Conservation (phyloP, 2,888 invertebrate genomes). For the Caenorhabditis parvicauda region DNA sequence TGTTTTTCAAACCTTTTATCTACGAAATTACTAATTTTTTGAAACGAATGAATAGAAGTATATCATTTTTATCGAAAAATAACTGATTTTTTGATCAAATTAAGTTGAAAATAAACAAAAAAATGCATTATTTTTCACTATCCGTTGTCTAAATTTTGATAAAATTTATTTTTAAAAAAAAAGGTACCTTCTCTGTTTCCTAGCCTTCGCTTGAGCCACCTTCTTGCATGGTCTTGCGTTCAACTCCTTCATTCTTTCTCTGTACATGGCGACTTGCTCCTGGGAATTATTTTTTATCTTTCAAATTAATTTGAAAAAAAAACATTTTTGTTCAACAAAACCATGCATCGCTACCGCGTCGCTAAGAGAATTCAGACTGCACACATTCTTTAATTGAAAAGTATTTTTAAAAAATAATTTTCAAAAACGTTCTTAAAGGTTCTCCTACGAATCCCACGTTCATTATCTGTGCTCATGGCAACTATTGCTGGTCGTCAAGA, state of each 20-base stretch:
- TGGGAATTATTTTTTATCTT: conserved; percentile 13
- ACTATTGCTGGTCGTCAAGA: too few relatives aligned
- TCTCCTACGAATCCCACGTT: too few relatives aligned
- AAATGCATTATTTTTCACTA: neutral
- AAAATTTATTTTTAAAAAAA: neutral
- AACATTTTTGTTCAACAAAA: neutral
- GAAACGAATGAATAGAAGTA: too few relatives aligned
- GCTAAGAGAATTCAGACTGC: too few relatives aligned
- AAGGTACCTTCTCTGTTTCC: conserved; percentile 79
- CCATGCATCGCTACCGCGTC: neutral
- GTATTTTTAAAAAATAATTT: too few relatives aligned
- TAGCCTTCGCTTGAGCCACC: conserved; percentile 92
- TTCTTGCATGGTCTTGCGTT: conserved; percentile 95
- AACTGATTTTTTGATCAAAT: too few relatives aligned
- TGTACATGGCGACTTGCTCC: conserved; percentile 76
- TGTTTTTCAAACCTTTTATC: too few relatives aligned
- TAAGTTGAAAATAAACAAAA: neutral
- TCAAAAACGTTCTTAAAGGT: too few relatives aligned
- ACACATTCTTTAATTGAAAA: too few relatives aligned
- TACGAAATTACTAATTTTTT: too few relatives aligned
- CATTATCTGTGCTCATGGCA: too few relatives aligned
- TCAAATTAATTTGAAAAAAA: neutral
- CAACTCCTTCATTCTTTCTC: conserved; percentile 74
- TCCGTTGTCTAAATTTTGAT: neutral
- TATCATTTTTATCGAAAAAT: too few relatives aligned